phyloP scores from a whole-genome alignment of 2,797 vertebrate species.

The Eulemur rubriventer region DNA sequence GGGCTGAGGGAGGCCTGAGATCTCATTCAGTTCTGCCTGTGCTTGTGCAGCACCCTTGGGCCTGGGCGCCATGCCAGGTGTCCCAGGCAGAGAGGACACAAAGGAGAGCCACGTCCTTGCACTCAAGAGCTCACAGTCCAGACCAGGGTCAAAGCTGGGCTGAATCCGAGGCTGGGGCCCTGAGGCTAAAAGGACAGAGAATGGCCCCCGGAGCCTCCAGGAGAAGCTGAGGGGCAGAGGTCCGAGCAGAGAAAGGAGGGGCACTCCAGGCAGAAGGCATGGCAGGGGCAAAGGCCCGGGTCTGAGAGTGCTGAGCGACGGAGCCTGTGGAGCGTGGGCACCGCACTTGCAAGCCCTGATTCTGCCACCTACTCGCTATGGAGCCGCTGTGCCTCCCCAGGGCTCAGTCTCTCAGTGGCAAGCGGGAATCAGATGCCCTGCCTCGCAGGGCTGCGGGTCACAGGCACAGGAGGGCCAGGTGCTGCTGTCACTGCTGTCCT shows the following conservation, averaged over 20 bases:
- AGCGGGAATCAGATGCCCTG: too few relatives aligned
- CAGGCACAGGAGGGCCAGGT: neutral
- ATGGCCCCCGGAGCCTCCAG: neutral
- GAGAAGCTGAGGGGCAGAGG: neutral
- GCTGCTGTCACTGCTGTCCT: neutral
- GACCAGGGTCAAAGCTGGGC: neutral
- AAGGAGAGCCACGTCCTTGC: neutral
- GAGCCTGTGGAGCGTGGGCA: neutral
- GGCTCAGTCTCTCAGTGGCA: neutral
- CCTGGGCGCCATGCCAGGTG: neutral
- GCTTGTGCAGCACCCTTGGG: neutral
- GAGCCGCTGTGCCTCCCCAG: neutral
- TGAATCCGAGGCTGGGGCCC: neutral
- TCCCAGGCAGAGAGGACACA: neutral
- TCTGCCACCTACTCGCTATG: neutral
- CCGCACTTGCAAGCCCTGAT: accelerated
- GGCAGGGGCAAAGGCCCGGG: neutral
- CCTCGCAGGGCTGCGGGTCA: accelerated
- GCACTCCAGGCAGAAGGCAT: neutral
- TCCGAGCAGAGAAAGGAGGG: neutral
- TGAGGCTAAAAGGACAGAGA: neutral
- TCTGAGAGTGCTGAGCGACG: accelerated
- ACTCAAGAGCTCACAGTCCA: neutral
- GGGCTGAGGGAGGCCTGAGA: neutral
- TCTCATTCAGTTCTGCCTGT: neutral